Evolutionary conservation across 2,113 vertebrate species (phyloP).

Genomic region (Sitta europaea): DNA sequence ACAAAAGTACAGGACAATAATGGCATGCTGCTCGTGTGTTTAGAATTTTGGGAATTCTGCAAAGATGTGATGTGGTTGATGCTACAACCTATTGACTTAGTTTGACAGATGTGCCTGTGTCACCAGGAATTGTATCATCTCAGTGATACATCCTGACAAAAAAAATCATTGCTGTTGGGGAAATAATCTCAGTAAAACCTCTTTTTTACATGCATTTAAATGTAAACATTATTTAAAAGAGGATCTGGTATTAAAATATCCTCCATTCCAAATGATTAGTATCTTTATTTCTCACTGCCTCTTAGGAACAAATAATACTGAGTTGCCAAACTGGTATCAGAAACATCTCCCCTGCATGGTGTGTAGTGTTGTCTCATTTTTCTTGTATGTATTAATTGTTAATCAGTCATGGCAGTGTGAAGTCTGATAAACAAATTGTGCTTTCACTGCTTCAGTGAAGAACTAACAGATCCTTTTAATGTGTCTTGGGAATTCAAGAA

Average conservation of each 20-base stretch:
- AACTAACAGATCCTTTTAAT: background rate
- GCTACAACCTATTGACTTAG: background rate
- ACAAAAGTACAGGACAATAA: background rate
- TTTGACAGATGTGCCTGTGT: background rate
- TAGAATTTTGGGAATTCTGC: background rate
- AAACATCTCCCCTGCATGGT: background rate
- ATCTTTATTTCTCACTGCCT: background rate
- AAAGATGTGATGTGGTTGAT: background rate
- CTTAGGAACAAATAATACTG: background rate
- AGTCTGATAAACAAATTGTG: constrained; percentile 23
- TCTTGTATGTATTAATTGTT: constrained; percentile 36
- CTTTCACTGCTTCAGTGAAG: background rate
- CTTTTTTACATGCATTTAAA: background rate
- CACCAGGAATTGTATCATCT: background rate
- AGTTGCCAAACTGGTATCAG: background rate
- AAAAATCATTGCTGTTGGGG: background rate
- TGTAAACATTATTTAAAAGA: background rate
- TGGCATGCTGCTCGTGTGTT: background rate
- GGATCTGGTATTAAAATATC: background rate
- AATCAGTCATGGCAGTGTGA: constrained; percentile 7
- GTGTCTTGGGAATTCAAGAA: background rate
- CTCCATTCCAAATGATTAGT: background rate
- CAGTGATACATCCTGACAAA: background rate
- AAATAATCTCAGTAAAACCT: background rate
- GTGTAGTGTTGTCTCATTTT: background rate